Evolutionary conservation across 2,888 invertebrate species (phyloP).

Genomic region (Melanotus villosus): DNA sequence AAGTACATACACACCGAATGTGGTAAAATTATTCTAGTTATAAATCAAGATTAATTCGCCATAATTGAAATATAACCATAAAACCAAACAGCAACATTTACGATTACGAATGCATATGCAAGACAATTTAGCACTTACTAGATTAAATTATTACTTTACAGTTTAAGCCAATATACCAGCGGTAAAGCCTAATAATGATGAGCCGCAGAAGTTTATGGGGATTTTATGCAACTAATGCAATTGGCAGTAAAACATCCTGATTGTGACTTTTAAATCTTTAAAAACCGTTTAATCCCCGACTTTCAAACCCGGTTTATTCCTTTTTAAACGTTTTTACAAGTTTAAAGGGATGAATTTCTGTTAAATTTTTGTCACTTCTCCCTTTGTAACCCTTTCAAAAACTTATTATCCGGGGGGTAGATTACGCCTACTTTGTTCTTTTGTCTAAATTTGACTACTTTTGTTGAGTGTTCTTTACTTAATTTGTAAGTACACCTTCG

Average conservation of each 20-base stretch:
- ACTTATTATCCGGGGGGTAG: too few relatives aligned
- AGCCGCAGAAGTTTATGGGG: background rate
- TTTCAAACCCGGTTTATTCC: too few relatives aligned
- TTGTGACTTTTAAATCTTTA: background rate
- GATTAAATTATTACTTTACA: slow-evolving; percentile 8
- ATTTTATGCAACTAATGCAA: slow-evolving; percentile 7
- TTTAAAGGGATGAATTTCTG: too few relatives aligned
- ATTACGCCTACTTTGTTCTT: too few relatives aligned
- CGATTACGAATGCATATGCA: too few relatives aligned
- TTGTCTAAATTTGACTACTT: too few relatives aligned
- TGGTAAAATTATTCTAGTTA: background rate
- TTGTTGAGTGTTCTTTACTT: too few relatives aligned
- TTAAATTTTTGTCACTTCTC: too few relatives aligned
- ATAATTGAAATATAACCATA: slow-evolving; percentile 17
- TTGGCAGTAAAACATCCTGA: slow-evolving; percentile 6
- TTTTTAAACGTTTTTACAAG: too few relatives aligned
- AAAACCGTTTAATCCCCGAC: background rate
- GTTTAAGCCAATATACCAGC: background rate
- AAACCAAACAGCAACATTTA: slow-evolving; percentile 5
- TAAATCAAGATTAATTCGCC: slow-evolving; percentile 1
- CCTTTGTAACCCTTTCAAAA: too few relatives aligned
- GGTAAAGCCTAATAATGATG: background rate
- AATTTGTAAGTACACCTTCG: too few relatives aligned
- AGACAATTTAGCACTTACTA: background rate
- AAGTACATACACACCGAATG: background rate